These are phyloP conservation scores for Rhabdophis nuchalis DNA, from an alignment of 2,797 vertebrate genomes.

Conservation along the genomic window DNA sequence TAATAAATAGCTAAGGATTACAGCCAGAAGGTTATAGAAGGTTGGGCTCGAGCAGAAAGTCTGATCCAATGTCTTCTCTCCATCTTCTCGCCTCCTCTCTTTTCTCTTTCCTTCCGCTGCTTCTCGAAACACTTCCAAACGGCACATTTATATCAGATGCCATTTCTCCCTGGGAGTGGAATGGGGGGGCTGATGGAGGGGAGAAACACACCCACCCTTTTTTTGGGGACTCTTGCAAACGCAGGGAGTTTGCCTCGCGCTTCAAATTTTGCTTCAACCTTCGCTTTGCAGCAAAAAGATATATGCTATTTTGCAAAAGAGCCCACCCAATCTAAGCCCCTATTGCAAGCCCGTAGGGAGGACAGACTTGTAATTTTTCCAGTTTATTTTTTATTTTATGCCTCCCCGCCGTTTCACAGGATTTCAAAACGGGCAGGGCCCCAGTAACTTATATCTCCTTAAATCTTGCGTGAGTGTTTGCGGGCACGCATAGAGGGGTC, in stretches of 20 bases:
- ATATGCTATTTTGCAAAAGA: not conserved
- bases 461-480: too few species aligned
- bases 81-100: not conserved
- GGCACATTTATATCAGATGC: not conserved
- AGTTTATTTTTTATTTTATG: not conserved
- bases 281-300: not conserved
- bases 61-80: not conserved
- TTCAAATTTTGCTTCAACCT: not conserved
- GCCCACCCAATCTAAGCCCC: not conserved
- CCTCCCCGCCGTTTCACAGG: not conserved
- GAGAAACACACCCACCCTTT: too few species aligned
- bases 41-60: not conserved
- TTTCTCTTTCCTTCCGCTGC: not conserved
- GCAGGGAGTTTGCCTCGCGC: rapidly evolving
- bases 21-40: not conserved
- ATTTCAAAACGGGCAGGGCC: not conserved
- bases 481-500: too few species aligned
- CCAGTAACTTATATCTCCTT: not conserved
- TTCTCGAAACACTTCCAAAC: not conserved
- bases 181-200: too few species aligned
- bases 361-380: too few species aligned
- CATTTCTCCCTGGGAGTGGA: not conserved
- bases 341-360: not conserved
- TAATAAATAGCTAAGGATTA: not conserved
- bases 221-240: not conserved